Base-by-base conservation (phyloP, 2,888 invertebrate species). In the Acanthosepion pharaonis region DNA sequence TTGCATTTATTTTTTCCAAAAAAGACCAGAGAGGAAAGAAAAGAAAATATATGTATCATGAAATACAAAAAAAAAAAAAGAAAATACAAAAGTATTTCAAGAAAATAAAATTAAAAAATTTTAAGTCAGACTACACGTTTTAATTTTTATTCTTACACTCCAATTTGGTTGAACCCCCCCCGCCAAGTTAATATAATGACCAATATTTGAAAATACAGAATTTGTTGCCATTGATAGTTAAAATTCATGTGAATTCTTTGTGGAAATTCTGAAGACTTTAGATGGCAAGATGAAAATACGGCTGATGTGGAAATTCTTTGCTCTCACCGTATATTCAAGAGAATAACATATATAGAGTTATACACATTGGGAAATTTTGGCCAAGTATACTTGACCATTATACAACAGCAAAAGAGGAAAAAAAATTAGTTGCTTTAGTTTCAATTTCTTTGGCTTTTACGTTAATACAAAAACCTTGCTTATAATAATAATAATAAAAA, bases 1-100 rank as follows among this genome's bases (percentile, higher is more conserved):
- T 78, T n/a, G 78, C 78, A 78, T 78, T 78, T 78, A 78, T 78
- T 78, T 78, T 78, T 78, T 78, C 78, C 78, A 78, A 78, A 78
- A 33, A 78, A 78, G n/a, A n/a, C 9, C n/a, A 9, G n/a, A 33
- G 33, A 3, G n/a, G 78, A 15, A 78, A 78, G 15, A n/a, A 78
- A 78, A 78, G 15, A 78, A n/a, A n/a, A n/a, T n/a, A 78, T n/a
- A 78, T 78, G n/a, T 78, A 78, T 78, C 78, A 78, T 78, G 78
- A 78, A 78, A 78, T 78, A 78, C 78, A 78, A 78, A 78, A 33
- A 33, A 78, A 78, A 78, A 33, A 33, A 33, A 78, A 78, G 78
- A 78, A 78, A 78, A 78, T 78, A 78, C 78, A 78, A 78, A 78
- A 78, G 78, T 78, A 78, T 78, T 78, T 78, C 78, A 78, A 78